Evolutionary conservation across 2,113 vertebrate genomes (phyloP).

Genomic region (Bungarus multicinctus): DNA sequence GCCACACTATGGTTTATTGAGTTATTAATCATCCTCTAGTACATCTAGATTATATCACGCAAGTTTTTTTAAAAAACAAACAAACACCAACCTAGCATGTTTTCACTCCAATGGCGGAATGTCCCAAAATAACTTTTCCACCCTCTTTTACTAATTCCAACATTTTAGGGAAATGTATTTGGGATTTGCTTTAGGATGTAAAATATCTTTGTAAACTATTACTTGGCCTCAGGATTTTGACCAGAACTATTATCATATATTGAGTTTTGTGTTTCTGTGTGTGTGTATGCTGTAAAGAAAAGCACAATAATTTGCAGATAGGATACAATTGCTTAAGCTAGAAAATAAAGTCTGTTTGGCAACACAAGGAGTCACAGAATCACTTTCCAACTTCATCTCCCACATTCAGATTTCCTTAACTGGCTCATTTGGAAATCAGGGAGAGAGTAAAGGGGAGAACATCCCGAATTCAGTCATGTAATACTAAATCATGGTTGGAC

Average conservation of each 20-base stretch:
- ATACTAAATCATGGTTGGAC: neutral
- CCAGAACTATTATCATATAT: neutral
- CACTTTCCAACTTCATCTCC: neutral
- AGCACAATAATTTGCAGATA: neutral
- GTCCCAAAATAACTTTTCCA: constrained; percentile 50
- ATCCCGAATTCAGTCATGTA: no score
- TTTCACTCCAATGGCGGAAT: constrained; percentile 52
- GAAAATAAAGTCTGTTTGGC: neutral
- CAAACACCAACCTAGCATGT: constrained; percentile 8
- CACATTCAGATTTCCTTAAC: neutral
- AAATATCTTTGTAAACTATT: constrained; percentile 23
- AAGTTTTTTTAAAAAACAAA: constrained; percentile 35
- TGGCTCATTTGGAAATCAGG: neutral
- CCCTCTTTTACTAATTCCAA: constrained; percentile 55
- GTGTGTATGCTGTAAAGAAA: no score
- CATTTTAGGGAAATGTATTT: constrained; percentile 28
- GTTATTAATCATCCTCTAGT: constrained; percentile 72
- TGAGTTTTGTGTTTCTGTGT: neutral
- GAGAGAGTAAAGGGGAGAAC: neutral
- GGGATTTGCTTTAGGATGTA: constrained; percentile 31
- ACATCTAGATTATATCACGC: constrained; percentile 61
- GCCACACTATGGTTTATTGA: constrained; percentile 69
- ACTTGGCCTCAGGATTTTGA: constrained; percentile 20
- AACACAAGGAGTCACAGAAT: neutral
- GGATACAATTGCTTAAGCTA: neutral